A percentile compares a stretch with the other conserved stretches of the same genome.
Evolutionary conservation across 2,888 invertebrate species (phyloP).

Genomic region (Cheilosia vernalis): DNA sequence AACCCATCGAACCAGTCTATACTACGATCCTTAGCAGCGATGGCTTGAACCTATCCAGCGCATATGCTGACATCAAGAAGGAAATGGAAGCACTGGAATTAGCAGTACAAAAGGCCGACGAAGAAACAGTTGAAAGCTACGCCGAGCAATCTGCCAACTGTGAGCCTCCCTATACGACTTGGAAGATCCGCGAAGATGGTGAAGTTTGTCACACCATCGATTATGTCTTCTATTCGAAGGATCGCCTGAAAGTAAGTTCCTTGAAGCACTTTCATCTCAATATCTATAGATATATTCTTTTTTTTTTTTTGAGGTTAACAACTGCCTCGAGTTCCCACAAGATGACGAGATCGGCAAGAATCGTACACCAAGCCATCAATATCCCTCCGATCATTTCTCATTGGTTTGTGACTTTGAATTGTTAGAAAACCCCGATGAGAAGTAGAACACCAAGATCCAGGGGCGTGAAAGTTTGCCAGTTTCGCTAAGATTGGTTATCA

Average conservation of each 20-base stretch:
- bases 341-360: constrained; percentile 87
- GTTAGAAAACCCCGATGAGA: constrained; percentile 68
- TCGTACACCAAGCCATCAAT: constrained; percentile 87
- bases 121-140: constrained; percentile 69
- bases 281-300: not conserved
- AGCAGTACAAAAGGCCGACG: constrained; percentile 30
- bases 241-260: constrained; percentile 85
- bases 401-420: constrained; percentile 87
- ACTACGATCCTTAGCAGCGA: constrained; percentile 85
- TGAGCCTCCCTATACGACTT: constrained; percentile 90
- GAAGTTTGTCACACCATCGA: constrained; percentile 90
- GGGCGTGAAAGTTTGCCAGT: constrained; percentile 40
- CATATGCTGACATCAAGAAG: constrained; percentile 84
- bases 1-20: constrained; percentile 89
- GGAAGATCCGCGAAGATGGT: constrained; percentile 89
- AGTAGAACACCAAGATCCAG: constrained; percentile 37
- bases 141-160: constrained; percentile 79
- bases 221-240: constrained; percentile 88
- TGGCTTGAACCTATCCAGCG: constrained; percentile 84
- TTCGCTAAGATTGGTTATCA: constrained; percentile 64
- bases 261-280: not conserved
- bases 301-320: constrained; percentile 79
- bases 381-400: constrained; percentile 91
- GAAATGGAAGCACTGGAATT: constrained; percentile 75
- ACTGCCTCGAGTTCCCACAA: constrained; percentile 85